Percentiles rank a stretch among this genome's conserved stretches.
Conservation (phyloP, 2,888 invertebrate species). For the Hanleya hanleyi region DNA sequence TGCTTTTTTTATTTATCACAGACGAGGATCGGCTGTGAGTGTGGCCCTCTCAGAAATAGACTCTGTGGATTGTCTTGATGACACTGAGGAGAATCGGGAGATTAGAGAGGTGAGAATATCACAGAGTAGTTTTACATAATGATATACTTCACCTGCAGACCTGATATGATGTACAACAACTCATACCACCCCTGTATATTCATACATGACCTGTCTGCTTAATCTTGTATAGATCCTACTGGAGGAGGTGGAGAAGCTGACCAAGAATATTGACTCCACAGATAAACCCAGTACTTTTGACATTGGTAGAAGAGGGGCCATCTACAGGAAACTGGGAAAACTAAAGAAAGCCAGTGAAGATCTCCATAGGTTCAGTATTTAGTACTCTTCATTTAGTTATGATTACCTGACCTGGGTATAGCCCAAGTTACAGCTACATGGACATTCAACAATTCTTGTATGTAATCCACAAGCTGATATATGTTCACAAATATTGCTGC, state of each 20-base stretch:
- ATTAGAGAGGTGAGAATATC: constrained; percentile 41
- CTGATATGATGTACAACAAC: too few species aligned
- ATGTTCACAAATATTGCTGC: too few species aligned
- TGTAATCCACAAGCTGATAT: too few species aligned
- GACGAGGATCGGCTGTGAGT: constrained; percentile 50
- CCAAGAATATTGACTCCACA: constrained; percentile 49
- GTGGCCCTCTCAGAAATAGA: constrained; percentile 56
- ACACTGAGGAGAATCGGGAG: constrained; percentile 57
- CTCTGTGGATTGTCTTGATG: constrained; percentile 54
- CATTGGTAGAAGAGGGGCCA: constrained; percentile 68
- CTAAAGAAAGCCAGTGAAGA: constrained; percentile 58
- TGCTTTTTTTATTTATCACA: too few species aligned
- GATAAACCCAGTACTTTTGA: constrained; percentile 65
- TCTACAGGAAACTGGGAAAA: constrained; percentile 69
- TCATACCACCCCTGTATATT: too few species aligned
- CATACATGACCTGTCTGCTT: too few species aligned
- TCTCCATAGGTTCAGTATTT: constrained; percentile 49
- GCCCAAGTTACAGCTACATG: too few species aligned
- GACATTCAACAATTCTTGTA: too few species aligned
- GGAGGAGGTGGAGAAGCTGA: constrained; percentile 64
- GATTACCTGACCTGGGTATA: too few species aligned
- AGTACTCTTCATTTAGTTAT: background rate
- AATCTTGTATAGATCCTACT: constrained; percentile 5
- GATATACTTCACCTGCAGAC: too few species aligned
- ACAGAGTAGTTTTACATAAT: too few species aligned